Base-by-base conservation (phyloP, 2,113 vertebrate species). In the Stomatorhinus ivindoensis region DNA sequence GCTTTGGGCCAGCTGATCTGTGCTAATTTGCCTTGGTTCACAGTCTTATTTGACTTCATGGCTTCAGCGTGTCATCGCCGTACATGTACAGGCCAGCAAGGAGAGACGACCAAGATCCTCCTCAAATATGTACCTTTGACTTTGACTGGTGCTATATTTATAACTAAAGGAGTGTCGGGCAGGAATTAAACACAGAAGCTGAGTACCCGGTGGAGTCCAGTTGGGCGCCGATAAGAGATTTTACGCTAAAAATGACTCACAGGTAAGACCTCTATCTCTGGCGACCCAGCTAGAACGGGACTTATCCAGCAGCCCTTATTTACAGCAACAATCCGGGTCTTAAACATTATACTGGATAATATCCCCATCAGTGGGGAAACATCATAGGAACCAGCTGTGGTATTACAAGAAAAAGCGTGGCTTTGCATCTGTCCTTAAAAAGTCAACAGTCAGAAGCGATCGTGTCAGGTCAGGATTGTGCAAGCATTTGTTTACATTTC, bases 171-270 rank as follows among this genome's bases (percentile, higher is more conserved):
- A 92, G 92, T 90, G 91, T 93, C 92, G 90, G 84, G 92, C 92
- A 53, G 17, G 88, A 92, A 93, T 94, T 95, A 94, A 94, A 95
- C 91, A 92, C 90, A 94, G 89, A 92, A 92, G 90, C 89, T 88
- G 93, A 92, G 93, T 93, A 92, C 92, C 93, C 92, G 91, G 92
- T 91, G 93, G 94, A 95, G 91, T 93, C 91, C 92, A 94, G 94
- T 94, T 95, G 91, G 94, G 91, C 92, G 90, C 92, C 94, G 95
- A 96, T 95, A 96, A 95, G 94, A 91, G 93, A 93, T 93, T 96
- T 96, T 95, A 95, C 95, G 94, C 95, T 94, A 94, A 94, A 96
- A 96, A 96, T 95, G 94, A 95, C 93, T 95, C 94, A 93, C 93
- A 95, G 95, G 95, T 95, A 95, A 96, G 94, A 95, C 94, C 92